These are phyloP conservation scores for Scaptomyza cyrtandrae DNA, from an alignment of 2,888 invertebrate species.

Conservation along the genomic window DNA sequence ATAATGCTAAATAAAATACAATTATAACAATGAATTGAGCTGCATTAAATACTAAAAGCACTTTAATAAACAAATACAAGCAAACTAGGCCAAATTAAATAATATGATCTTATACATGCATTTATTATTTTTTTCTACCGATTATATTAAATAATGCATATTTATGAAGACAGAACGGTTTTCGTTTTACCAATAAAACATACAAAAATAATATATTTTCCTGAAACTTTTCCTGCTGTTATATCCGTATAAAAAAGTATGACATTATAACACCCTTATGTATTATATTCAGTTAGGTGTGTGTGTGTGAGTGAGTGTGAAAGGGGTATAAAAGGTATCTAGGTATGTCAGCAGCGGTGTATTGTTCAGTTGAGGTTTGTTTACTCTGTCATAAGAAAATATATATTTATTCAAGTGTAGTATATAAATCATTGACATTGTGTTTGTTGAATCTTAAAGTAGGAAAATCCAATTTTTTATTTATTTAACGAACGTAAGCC, in stretches of 20 bases:
- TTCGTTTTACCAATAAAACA: not conserved
- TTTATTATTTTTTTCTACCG: no score
- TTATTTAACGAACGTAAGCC: slow-evolving; percentile 44
- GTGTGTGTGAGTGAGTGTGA: not conserved
- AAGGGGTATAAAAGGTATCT: slow-evolving; percentile 1
- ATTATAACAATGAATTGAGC: not conserved
- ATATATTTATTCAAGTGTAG: slow-evolving; percentile 27
- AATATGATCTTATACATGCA: not conserved
- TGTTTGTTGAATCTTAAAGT: not conserved
- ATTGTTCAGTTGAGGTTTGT: slow-evolving; percentile 26
- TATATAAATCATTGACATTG: slow-evolving; percentile 13
- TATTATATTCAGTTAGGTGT: not conserved
- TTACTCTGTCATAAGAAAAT: slow-evolving; percentile 33
- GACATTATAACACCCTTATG: not conserved
- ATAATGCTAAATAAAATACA: not conserved
- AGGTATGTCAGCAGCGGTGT: slow-evolving; percentile 5
- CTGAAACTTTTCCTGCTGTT: not conserved
- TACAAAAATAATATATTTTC: no score
- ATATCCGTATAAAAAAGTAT: not conserved
- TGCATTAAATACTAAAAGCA: not conserved
- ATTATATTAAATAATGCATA: no score
- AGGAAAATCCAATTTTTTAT: slow-evolving; percentile 32
- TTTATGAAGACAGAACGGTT: not conserved
- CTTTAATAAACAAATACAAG: not conserved
- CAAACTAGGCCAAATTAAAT: not conserved